Evolutionary conservation across 2,113 vertebrate species (phyloP).

Genomic region (Bungarus multicinctus): DNA sequence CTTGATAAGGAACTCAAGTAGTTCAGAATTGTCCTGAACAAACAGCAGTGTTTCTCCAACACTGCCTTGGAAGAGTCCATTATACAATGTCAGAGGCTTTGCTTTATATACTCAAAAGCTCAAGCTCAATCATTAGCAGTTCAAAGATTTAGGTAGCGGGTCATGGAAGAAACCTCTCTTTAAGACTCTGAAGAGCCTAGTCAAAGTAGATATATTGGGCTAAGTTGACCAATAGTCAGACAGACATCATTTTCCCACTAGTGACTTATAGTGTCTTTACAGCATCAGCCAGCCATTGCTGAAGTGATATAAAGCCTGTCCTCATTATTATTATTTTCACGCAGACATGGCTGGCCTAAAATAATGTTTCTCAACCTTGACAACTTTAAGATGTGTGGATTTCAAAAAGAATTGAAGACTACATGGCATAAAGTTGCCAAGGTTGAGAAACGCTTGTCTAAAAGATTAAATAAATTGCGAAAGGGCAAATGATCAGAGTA

Average conservation of each 20-base stretch:
- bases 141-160: neutral
- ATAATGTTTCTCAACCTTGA: neutral
- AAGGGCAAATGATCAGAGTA: neutral
- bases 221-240: neutral
- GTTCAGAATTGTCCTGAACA: neutral
- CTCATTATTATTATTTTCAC: neutral
- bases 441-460: neutral
- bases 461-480: neutral
- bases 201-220: neutral
- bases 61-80: neutral
- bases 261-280: neutral
- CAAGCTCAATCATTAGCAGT: neutral
- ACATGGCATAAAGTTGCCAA: neutral
- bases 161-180: neutral
- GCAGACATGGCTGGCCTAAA: neutral
- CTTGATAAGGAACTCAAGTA: neutral
- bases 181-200: neutral
- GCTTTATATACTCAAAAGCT: neutral
- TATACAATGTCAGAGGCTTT: neutral
- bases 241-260: neutral
- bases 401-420: neutral
- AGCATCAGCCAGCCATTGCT: neutral
- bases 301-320: neutral
- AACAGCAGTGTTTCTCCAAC: neutral
- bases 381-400: neutral